Conservation (phyloP, 2,113 vertebrate genomes). For the Ptilorrhoa leucosticta region DNA sequence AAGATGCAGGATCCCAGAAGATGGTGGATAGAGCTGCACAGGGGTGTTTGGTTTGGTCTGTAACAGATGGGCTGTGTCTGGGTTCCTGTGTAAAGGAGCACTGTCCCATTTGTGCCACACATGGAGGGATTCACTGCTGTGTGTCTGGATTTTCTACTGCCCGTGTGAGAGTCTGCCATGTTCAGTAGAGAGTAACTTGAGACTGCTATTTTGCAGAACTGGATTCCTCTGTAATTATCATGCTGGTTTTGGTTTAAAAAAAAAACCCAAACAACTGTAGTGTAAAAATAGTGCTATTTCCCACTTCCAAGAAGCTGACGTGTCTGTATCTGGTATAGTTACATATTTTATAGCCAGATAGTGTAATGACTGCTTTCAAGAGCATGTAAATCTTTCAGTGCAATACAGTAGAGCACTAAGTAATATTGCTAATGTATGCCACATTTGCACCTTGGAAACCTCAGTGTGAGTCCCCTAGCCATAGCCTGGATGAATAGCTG, state of each 20-base stretch:
- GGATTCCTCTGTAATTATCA: neutral
- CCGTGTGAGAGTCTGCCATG: rapidly evolving
- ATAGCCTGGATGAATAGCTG: neutral
- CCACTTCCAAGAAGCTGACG: neutral
- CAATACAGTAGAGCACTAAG: neutral
- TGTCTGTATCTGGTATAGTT: neutral
- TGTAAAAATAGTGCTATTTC: neutral
- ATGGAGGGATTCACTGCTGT: neutral
- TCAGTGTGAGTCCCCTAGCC: neutral
- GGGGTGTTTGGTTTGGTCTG: neutral
- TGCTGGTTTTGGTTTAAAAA: neutral
- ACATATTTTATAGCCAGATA: neutral
- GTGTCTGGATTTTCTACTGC: neutral
- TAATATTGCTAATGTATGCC: neutral
- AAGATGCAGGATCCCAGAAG: neutral
- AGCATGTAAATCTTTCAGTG: neutral
- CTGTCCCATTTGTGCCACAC: neutral
- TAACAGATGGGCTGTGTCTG: neutral
- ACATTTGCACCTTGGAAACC: neutral
- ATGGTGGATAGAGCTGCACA: neutral
- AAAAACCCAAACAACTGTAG: neutral
- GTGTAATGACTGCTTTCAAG: neutral
- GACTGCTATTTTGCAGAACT: neutral
- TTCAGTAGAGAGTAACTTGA: neutral
- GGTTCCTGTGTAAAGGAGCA: neutral